These are phyloP conservation scores for Synergus laeviventris DNA, from an alignment of 2,888 invertebrate species.

Conservation along the genomic window DNA sequence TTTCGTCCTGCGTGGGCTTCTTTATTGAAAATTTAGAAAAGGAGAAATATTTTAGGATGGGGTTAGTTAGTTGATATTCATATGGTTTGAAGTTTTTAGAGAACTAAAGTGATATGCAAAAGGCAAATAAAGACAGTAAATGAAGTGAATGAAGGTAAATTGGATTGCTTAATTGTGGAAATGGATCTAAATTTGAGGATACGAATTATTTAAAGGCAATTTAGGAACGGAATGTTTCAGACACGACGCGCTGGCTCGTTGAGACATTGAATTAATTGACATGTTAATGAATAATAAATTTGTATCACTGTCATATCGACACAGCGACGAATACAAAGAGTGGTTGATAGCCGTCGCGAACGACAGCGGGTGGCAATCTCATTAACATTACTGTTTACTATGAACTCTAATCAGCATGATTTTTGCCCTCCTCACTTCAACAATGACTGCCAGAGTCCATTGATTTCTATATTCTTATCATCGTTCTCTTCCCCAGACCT, in stretches of 20 bases:
- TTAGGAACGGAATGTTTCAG: not conserved
- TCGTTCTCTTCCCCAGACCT: constrained; percentile 35
- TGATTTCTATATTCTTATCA: constrained; percentile 41
- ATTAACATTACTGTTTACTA: constrained; percentile 70
- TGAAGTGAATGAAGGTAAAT: not conserved
- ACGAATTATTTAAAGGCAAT: not conserved
- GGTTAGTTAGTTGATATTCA: no score
- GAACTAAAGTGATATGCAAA: no score
- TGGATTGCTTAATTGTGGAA: not conserved
- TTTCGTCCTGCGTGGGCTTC: constrained; percentile 25
- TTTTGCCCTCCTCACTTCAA: constrained; percentile 47
- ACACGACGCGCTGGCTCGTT: constrained; percentile 33
- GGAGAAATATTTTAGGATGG: not conserved
- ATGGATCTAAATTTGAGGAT: not conserved
- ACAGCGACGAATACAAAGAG: constrained; percentile 53
- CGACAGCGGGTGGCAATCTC: constrained; percentile 61
- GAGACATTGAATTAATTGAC: constrained; percentile 68
- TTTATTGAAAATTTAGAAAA: constrained; percentile 2
- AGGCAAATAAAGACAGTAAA: no score
- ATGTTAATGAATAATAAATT: constrained; percentile 72
- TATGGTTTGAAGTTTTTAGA: no score
- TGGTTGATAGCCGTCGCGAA: constrained; percentile 64
- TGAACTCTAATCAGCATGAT: constrained; percentile 60
- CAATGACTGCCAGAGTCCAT: constrained; percentile 34
- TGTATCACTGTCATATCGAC: constrained; percentile 65